These are phyloP conservation scores for Eupithecia subumbrata DNA, from an alignment of 2,888 invertebrate species.

Conservation along the genomic window DNA sequence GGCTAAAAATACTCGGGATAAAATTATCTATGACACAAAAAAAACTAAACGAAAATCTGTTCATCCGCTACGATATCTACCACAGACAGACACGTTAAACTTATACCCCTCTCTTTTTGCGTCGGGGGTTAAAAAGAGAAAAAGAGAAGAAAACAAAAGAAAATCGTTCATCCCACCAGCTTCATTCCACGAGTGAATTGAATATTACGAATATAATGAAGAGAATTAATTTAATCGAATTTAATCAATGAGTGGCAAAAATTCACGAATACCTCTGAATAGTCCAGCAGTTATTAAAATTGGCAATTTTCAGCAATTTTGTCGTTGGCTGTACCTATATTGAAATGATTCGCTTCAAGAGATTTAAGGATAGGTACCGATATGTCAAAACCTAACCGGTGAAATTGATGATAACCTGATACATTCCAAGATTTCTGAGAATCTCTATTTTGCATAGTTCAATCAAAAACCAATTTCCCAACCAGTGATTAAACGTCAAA, in stretches of 20 bases:
- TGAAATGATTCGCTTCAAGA: neutral
- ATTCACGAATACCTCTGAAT: neutral
- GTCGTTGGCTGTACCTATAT: neutral
- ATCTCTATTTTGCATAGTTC: conserved; percentile 28
- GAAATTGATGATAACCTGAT: neutral
- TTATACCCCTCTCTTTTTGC: no score
- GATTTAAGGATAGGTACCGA: neutral
- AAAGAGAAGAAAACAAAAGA: no score
- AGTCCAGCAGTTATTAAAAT: neutral
- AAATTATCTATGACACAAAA: no score
- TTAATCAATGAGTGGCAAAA: no score
- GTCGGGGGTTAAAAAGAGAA: no score
- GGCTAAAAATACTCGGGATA: no score
- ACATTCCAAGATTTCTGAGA: neutral
- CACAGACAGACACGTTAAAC: no score
- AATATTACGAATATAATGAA: no score
- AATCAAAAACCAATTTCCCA: conserved; percentile 34
- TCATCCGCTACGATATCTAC: no score
- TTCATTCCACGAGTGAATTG: no score
- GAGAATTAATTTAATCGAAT: no score
- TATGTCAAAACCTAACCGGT: neutral
- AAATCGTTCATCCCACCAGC: neutral
- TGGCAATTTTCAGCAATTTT: neutral
- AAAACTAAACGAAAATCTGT: no score
- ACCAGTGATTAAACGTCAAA: conserved; percentile 33